phyloP scores from a whole-genome alignment of 2,797 vertebrate species.

The Chelon auratus region DNA sequence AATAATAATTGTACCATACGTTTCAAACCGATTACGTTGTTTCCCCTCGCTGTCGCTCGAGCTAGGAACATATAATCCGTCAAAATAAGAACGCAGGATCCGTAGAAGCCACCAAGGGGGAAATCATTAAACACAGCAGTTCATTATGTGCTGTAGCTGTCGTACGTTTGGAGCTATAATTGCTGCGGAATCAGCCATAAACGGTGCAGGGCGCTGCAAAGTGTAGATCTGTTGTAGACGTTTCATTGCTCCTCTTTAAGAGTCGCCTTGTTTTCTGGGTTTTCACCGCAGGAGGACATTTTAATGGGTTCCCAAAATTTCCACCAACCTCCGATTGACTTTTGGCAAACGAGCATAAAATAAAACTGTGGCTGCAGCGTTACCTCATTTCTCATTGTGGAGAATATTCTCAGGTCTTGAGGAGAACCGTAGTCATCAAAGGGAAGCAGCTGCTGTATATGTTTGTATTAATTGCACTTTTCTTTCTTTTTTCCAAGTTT shows the following conservation, averaged over 20 bases:
- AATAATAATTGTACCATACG: not conserved
- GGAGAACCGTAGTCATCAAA: conserved; percentile 58
- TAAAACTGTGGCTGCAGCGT: conserved; percentile 33
- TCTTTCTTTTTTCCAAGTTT: conserved; percentile 34
- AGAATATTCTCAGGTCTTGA: conserved; percentile 81
- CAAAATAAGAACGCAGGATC: conserved; percentile 18
- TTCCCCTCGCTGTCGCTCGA: conserved; percentile 1
- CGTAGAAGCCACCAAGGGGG: conserved; percentile 51
- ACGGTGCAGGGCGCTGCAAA: conserved; percentile 25
- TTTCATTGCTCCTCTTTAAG: conserved; percentile 12
- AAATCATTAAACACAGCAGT: conserved; percentile 28
- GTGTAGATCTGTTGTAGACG: not conserved
- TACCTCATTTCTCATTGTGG: conserved; percentile 74
- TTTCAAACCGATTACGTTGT: conserved; percentile 6
- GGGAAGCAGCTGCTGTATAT: conserved; percentile 60
- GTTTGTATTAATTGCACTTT: conserved; percentile 25
- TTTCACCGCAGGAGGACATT: conserved; percentile 8
- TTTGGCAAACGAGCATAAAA: conserved; percentile 11
- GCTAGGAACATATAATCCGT: not conserved
- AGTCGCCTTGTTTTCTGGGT: conserved; percentile 6
- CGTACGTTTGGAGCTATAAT: conserved; percentile 1
- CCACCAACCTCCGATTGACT: conserved; percentile 10
- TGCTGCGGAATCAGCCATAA: conserved; percentile 31
- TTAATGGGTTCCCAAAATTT: not conserved
- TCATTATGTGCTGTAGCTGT: conserved; percentile 32